Conservation (phyloP, 2,797 vertebrate species). For the Tragelaphus oryx region DNA sequence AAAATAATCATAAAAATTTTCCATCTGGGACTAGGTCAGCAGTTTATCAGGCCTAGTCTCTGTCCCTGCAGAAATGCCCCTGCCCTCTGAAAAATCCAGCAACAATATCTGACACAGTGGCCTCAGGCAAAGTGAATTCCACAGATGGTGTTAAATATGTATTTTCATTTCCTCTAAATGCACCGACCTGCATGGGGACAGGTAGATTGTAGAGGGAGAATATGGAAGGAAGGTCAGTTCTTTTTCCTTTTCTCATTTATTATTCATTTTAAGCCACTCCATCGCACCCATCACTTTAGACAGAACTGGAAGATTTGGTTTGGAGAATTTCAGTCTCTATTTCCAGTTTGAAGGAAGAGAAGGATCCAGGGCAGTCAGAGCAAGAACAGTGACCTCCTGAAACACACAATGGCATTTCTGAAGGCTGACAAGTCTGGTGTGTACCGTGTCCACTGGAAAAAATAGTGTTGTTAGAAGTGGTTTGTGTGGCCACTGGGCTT, state of each 20-base stretch:
- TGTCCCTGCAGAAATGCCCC: constrained; percentile 5
- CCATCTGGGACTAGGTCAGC: constrained; percentile 49
- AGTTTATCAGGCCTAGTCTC: constrained; percentile 40
- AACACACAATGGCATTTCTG: background rate
- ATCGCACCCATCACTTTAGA: background rate
- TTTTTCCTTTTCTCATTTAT: background rate
- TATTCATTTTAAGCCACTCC: background rate
- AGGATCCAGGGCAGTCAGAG: background rate
- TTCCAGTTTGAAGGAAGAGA: background rate
- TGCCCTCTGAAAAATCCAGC: background rate
- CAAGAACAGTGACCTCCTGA: background rate
- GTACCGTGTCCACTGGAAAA: background rate
- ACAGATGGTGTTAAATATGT: constrained; percentile 44
- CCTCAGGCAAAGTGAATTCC: constrained; percentile 44
- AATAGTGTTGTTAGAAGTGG: background rate
- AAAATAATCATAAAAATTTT: constrained; percentile 50
- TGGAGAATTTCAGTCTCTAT: background rate
- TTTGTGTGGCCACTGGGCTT: background rate
- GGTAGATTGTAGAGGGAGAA: background rate
- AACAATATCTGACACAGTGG: constrained; percentile 17
- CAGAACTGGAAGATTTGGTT: background rate
- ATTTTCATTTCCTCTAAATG: constrained; percentile 46
- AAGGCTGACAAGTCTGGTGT: background rate
- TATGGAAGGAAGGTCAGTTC: background rate
- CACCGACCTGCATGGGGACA: background rate